These are phyloP conservation scores for Dasypus novemcinctus DNA, from an alignment of 2,113 vertebrate genomes.

Conservation along the genomic window DNA sequence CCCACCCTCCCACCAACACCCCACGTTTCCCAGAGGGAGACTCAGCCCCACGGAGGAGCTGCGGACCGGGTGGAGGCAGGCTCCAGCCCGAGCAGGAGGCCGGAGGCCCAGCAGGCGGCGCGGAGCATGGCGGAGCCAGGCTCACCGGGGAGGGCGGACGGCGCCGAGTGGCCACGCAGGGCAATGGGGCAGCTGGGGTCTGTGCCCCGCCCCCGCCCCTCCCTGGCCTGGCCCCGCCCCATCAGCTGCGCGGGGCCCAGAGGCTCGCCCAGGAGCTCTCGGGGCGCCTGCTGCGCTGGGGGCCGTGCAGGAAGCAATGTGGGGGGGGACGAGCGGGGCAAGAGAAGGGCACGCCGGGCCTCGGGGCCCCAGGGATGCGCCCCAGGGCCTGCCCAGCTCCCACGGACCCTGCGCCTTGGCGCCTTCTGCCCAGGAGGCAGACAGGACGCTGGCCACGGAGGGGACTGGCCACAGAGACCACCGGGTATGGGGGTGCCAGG, in stretches of 20 bases:
- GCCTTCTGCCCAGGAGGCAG: background rate
- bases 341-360: background rate
- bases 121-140: accelerated
- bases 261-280: accelerated
- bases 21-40: background rate
- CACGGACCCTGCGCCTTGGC: background rate
- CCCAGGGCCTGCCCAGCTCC: too few relatives aligned
- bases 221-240: accelerated
- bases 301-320: accelerated
- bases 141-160: too few relatives aligned
- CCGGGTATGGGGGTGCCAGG: too few relatives aligned
- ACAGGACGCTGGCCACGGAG: background rate
- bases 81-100: background rate
- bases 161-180: accelerated
- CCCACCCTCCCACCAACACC: background rate
- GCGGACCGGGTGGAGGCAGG: too few relatives aligned
- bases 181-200: accelerated
- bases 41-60: background rate
- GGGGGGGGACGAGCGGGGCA: background rate
- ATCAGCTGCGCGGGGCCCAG: background rate
- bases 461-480: too few relatives aligned
- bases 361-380: too few relatives aligned
- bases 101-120: background rate
- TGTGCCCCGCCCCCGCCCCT: accelerated
- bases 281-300: accelerated